phyloP scores from a whole-genome alignment of 2,113 vertebrate species.

The Perca schrenkii region DNA sequence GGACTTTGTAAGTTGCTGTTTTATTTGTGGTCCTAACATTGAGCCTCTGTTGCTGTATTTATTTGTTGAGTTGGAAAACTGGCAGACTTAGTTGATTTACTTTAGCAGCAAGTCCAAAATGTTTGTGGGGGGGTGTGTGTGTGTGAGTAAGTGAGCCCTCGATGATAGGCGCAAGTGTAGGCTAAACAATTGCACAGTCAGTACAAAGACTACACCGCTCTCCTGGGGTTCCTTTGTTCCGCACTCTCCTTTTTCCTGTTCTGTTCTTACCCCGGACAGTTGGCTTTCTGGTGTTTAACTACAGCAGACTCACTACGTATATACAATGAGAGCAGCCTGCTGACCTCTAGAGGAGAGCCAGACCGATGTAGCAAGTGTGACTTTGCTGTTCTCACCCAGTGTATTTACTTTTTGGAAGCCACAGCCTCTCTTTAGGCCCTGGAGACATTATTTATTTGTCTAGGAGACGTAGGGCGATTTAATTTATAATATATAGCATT shows the following conservation, averaged over 20 bases:
- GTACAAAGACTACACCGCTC: conserved; percentile 25
- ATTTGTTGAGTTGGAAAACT: conserved; percentile 44
- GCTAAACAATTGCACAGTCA: conserved; percentile 49
- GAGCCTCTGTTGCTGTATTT: conserved; percentile 52
- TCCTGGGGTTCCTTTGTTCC: conserved; percentile 49
- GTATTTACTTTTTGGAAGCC: conserved; percentile 5
- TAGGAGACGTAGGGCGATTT: not conserved
- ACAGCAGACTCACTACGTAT: not conserved
- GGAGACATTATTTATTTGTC: not conserved
- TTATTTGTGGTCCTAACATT: conserved; percentile 50
- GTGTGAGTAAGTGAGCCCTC: conserved; percentile 31
- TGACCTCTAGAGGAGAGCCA: conserved; percentile 28
- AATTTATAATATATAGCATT: not conserved
- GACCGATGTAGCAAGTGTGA: conserved; percentile 12
- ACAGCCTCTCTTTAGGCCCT: not conserved
- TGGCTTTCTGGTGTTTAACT: conserved; percentile 20
- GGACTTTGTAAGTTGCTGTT: conserved; percentile 32
- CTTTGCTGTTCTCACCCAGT: conserved; percentile 25
- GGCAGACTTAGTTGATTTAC: conserved; percentile 50
- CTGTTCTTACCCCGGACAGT: conserved; percentile 22
- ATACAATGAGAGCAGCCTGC: conserved; percentile 22
- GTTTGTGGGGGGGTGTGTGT: not conserved
- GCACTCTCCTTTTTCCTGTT: conserved; percentile 31
- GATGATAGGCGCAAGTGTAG: conserved; percentile 18
- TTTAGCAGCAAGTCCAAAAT: conserved; percentile 28